Conservation (phyloP, 2,113 vertebrate genomes). For the Triplophysa tibetana region DNA sequence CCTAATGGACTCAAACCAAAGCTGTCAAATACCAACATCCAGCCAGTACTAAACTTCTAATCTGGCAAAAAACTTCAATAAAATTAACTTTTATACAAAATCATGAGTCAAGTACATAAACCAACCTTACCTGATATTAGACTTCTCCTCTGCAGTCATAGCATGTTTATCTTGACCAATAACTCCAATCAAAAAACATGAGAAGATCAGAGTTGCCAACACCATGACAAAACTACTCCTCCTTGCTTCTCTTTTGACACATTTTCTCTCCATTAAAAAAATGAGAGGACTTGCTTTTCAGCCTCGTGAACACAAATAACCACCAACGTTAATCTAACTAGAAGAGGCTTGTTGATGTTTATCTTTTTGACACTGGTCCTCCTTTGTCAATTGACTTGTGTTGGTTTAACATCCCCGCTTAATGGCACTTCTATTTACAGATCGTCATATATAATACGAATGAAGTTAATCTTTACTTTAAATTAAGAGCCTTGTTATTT, state of each 20-base stretch:
- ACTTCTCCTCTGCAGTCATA: conserved; percentile 76
- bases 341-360: background rate
- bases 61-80: no score
- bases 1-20: background rate
- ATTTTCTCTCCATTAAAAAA: conserved; percentile 26
- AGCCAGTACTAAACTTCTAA: no score
- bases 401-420: background rate
- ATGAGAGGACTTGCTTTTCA: background rate
- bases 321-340: background rate
- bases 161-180: conserved; percentile 65
- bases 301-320: background rate
- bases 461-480: background rate
- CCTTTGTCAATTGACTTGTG: background rate
- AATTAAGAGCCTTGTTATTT: background rate
- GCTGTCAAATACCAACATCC: background rate
- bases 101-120: background rate
- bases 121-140: conserved; percentile 67
- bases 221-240: conserved; percentile 49
- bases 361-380: background rate
- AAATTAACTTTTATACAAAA: no score
- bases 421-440: background rate
- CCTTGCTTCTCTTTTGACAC: conserved; percentile 2
- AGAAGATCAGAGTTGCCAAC: conserved; percentile 58
- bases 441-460: background rate
- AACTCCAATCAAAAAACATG: conserved; percentile 57